phyloP scores from a whole-genome alignment of 1,140 invertebrate genomes.

The Drosophila gunungcola region DNA sequence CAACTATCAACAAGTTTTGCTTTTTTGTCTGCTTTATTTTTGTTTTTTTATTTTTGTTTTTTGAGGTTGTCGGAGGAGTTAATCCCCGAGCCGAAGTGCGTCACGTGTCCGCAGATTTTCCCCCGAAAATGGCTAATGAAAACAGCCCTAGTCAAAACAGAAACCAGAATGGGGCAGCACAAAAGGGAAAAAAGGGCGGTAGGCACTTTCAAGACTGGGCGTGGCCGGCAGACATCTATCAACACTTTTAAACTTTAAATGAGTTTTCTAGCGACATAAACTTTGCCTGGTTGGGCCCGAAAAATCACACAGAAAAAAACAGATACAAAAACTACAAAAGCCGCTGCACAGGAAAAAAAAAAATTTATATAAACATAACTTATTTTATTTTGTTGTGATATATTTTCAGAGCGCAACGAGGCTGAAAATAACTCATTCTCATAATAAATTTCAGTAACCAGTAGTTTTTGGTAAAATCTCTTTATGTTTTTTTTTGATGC shows the following conservation, averaged over 20 bases:
- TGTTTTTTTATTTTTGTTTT: slow-evolving; percentile 2
- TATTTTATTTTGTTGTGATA: too few relatives aligned
- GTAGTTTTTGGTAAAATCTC: neutral
- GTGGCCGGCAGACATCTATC: slow-evolving; percentile 61
- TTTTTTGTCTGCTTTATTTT: slow-evolving; percentile 27
- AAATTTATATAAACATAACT: too few relatives aligned
- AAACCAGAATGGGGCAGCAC: slow-evolving; percentile 16
- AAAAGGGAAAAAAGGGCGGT: slow-evolving; percentile 19
- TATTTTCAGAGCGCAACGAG: too few relatives aligned
- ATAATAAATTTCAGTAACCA: too few relatives aligned
- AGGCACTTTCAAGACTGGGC: slow-evolving; percentile 34
- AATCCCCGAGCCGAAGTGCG: slow-evolving; percentile 42
- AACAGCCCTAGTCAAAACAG: slow-evolving; percentile 45
- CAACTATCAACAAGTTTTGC: slow-evolving; percentile 72
- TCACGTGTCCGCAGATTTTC: slow-evolving; percentile 57
- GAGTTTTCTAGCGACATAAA: slow-evolving; percentile 69
- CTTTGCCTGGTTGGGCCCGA: slow-evolving; percentile 44
- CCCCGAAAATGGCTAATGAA: slow-evolving; percentile 48
- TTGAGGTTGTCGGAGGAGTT: slow-evolving; percentile 13
- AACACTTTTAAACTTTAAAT: slow-evolving; percentile 80
- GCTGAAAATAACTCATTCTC: too few relatives aligned
- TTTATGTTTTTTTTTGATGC: neutral
- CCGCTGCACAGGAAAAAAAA: slow-evolving; percentile 2
- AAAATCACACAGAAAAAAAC: slow-evolving; percentile 45
- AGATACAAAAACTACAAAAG: slow-evolving; percentile 22